phyloP scores from a whole-genome alignment of 2,113 vertebrate genomes.

The Fregata magnificens region DNA sequence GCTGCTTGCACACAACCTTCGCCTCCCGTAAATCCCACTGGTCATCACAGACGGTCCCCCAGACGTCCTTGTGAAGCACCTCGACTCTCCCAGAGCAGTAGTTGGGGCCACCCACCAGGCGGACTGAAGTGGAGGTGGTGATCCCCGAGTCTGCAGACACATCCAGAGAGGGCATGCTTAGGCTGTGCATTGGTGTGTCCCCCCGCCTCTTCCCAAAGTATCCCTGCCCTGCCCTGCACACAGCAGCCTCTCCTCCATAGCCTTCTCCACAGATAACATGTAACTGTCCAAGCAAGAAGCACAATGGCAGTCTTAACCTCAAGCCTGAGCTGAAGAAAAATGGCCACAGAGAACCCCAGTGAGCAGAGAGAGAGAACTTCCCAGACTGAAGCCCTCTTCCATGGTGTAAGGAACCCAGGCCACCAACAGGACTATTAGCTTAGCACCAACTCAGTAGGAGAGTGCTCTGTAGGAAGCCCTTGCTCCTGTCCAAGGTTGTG shows the following conservation, averaged over 20 bases:
- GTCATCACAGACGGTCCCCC: constrained; percentile 73
- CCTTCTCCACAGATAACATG: neutral
- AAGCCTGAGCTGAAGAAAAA: neutral
- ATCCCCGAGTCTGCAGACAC: neutral
- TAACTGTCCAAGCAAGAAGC: neutral
- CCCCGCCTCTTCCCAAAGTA: too few species aligned
- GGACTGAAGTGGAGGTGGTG: constrained; percentile 70
- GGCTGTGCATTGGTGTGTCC: neutral
- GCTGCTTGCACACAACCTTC: constrained; percentile 33
- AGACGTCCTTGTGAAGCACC: constrained; percentile 75
- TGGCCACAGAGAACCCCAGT: neutral
- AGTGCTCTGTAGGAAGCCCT: neutral
- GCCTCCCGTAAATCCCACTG: constrained; percentile 46
- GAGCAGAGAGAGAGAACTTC: neutral
- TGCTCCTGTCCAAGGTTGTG: neutral
- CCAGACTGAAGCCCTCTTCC: neutral
- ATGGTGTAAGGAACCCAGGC: neutral
- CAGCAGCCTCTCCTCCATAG: neutral
- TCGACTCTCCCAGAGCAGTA: constrained; percentile 86
- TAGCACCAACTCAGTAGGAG: neutral
- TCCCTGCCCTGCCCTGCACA: neutral
- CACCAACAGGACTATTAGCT: neutral
- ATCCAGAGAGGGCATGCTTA: neutral
- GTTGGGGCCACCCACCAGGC: constrained; percentile 79
- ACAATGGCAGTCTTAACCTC: neutral